Base-by-base conservation (phyloP, 2,888 invertebrate genomes). In the Luperina nickerlii region DNA sequence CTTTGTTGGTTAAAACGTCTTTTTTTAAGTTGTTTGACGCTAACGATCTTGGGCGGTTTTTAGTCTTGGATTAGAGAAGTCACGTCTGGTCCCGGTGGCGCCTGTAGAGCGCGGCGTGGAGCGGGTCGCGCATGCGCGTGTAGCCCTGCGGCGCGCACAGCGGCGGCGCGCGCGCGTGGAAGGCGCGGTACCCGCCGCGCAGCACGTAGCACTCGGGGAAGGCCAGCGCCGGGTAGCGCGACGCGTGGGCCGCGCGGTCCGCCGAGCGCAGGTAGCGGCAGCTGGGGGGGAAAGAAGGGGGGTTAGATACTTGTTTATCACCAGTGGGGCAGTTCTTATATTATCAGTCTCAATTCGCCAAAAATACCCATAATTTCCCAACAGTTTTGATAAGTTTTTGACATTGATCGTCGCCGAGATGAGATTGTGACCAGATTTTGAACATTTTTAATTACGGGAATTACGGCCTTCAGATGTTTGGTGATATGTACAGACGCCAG, bases 171-270 rank as follows among this genome's bases (percentile, higher is more conserved):
- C 97, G 95, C 88, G 97, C 97, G 94, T 97, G 99, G 96, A 99
- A 99, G 54, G 94, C 91, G 2, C 94, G 84, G 91, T 96, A 97
- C 0, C 96, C 96, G 18, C 99, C 99, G 92, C 99, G 98, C 45
- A 99, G 97, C 2, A 99, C 97, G 95, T 99, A 99, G 4, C 99
- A 97, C 95, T 99, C 99, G 0, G 99, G 99, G 96, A 98, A 3
- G 8, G 20, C 7, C 20, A 99, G 92, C 98, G 97, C 0, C 0
- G 99, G 99, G 95, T 99, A 99, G 83, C 97, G 97, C 75, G 98
- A 98, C 9, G 9, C 1, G 95, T 99, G 99, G 66, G 97, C 96
- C 27, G 97, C 98, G 0, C 99, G 97, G 95, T 99, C 99, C 51
- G 98, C 96, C 71, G 98, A 98, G 8, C 99, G 98, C 76, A 99